Evolutionary conservation across 2,888 invertebrate genomes (phyloP).

Genomic region (Lypha dubia): DNA sequence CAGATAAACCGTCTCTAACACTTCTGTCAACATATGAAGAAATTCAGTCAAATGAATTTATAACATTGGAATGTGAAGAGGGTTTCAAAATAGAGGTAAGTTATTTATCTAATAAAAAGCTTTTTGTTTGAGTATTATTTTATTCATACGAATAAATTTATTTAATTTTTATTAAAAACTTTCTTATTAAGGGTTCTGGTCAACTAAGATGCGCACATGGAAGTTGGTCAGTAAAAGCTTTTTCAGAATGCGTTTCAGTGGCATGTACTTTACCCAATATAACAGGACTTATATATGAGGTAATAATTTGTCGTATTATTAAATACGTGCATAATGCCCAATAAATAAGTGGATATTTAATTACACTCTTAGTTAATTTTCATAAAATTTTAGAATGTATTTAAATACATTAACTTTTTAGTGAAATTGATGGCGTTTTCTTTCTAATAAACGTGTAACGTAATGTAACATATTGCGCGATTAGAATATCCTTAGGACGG

Average conservation of each 20-base stretch:
- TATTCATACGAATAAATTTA: not conserved
- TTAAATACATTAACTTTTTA: too few species aligned
- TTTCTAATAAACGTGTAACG: too few species aligned
- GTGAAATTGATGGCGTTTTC: too few species aligned
- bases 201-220: conserved; percentile 91
- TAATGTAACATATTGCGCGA: too few species aligned
- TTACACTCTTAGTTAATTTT: too few species aligned
- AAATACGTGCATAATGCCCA: too few species aligned
- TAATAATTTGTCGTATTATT: conserved; percentile 36
- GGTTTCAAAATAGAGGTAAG: conserved; percentile 85
- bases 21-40: conserved; percentile 82
- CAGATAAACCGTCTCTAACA: conserved; percentile 79
- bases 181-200: conserved; percentile 86
- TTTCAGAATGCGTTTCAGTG: conserved; percentile 90
- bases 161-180: not conserved
- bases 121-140: too few species aligned
- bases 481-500: too few species aligned
- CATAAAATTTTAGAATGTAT: too few species aligned
- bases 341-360: too few species aligned
- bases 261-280: conserved; percentile 82
- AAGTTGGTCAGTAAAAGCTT: conserved; percentile 90
- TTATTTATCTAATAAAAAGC: too few species aligned
- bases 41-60: conserved; percentile 88
- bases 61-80: conserved; percentile 90
- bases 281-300: conserved; percentile 81